A percentile compares a stretch with the other conserved stretches of the same genome.
Conservation (phyloP, 2,888 invertebrate genomes). For the Drosophila demipolita region DNA sequence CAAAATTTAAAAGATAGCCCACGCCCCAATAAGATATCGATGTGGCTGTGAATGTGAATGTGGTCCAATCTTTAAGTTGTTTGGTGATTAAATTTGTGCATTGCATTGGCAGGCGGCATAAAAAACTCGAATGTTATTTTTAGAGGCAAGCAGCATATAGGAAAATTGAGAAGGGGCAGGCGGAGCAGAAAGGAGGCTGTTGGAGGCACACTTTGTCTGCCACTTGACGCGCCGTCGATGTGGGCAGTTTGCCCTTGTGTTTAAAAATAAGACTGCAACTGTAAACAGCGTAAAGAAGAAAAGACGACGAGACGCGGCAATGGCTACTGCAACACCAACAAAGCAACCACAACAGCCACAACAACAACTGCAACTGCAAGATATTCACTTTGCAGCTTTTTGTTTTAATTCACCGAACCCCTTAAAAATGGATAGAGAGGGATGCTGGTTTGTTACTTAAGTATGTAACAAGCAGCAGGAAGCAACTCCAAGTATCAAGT, state of each 20-base stretch:
- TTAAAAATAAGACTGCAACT: conserved; percentile 74
- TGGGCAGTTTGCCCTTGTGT: conserved; percentile 77
- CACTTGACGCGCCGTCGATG: conserved; percentile 57
- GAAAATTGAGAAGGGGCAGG: background rate
- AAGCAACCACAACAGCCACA: conserved; percentile 17
- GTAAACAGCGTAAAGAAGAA: conserved; percentile 56
- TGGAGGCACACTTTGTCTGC: conserved; percentile 61
- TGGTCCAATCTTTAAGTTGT: conserved; percentile 44
- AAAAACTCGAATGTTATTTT: conserved; percentile 65
- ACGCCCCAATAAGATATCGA: conserved; percentile 30
- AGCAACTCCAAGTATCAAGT: background rate
- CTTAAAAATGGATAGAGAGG: background rate
- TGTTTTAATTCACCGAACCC: background rate
- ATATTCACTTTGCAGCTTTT: conserved; percentile 36
- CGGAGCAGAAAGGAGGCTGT: conserved; percentile 17
- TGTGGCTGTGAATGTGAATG: conserved; percentile 26
- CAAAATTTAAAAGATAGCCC: conserved; percentile 19
- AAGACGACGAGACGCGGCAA: conserved; percentile 20
- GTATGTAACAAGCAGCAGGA: background rate
- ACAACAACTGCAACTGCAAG: conserved; percentile 19
- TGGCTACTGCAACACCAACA: conserved; percentile 23
- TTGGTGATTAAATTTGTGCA: conserved; percentile 71
- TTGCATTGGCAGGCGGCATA: conserved; percentile 49
- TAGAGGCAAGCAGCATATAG: conserved; percentile 35
- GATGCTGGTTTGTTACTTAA: background rate